These are phyloP conservation scores for Netelia melanura DNA, from an alignment of 2,888 invertebrate genomes.

Conservation along the genomic window DNA sequence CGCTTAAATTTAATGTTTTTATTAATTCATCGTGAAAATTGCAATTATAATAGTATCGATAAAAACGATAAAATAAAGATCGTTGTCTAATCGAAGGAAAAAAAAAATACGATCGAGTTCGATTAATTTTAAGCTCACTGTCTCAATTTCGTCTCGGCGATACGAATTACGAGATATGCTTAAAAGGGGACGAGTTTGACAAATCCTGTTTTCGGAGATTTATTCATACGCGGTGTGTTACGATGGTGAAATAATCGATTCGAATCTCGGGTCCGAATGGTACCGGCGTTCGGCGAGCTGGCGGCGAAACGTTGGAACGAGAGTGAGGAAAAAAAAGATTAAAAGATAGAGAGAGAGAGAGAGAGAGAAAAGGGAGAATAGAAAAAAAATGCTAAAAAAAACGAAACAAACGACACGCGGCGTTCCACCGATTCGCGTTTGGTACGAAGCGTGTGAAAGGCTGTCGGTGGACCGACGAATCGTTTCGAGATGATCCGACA, in stretches of 20 bases:
- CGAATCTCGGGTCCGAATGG: slow-evolving; percentile 34
- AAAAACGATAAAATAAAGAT: too few relatives aligned
- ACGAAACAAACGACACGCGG: slow-evolving; percentile 28
- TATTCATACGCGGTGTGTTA: slow-evolving; percentile 1
- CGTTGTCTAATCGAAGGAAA: too few relatives aligned
- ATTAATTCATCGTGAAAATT: too few relatives aligned
- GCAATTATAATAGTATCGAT: too few relatives aligned
- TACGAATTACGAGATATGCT: background rate
- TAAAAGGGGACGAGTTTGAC: background rate
- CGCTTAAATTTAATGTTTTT: too few relatives aligned
- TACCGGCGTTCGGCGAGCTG: background rate
- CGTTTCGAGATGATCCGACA: slow-evolving; percentile 34
- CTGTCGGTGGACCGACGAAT: slow-evolving; percentile 24
- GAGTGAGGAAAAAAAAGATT: slow-evolving; percentile 10
- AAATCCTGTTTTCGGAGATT: slow-evolving; percentile 22
- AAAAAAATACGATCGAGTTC: too few relatives aligned
- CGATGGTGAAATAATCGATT: slow-evolving; percentile 13
- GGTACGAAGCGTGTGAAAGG: slow-evolving; percentile 23
- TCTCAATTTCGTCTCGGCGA: background rate
- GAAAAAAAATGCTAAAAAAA: background rate
- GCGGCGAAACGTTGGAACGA: background rate
- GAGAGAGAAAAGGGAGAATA: background rate
- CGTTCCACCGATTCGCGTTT: slow-evolving; percentile 12
- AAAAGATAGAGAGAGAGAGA: background rate
- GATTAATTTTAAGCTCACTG: too few relatives aligned